A percentile compares a stretch with the other conserved stretches of the same genome.
These are phyloP conservation scores for Channallabes apus DNA, from an alignment of 2,797 vertebrate genomes.

Conservation along the genomic window DNA sequence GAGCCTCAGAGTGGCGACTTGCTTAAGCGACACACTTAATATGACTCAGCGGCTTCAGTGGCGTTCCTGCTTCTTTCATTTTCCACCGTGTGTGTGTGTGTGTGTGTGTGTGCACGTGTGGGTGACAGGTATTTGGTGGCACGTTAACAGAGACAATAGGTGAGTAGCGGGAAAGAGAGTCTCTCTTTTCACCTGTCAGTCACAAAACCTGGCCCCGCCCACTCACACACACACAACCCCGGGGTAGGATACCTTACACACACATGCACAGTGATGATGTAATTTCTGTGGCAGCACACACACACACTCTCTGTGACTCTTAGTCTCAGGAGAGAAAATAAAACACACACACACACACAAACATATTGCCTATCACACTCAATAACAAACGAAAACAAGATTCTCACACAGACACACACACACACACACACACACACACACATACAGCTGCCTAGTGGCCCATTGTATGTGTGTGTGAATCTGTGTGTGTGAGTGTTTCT, in stretches of 20 bases:
- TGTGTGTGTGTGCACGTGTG: neutral
- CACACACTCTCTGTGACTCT: neutral
- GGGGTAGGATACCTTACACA: constrained; percentile 1
- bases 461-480: constrained; percentile 41
- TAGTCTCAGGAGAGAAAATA: neutral
- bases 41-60: neutral
- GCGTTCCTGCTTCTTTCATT: neutral
- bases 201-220: constrained; percentile 2
- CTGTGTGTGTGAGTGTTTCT: constrained; percentile 27
- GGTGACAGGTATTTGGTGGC: constrained; percentile 15
- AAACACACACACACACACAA: constrained; percentile 4
- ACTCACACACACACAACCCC: neutral
- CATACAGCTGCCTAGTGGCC: constrained; percentile 44
- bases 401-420: constrained; percentile 6
- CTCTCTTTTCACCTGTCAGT: constrained; percentile 38
- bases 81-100: neutral
- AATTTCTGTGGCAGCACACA: neutral
- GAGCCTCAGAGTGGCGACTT: neutral
- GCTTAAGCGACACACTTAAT: neutral
- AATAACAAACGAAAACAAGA: constrained; percentile 47
- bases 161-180: constrained; percentile 16
- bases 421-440: constrained; percentile 16
- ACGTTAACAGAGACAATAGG: constrained; percentile 35
- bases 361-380: constrained; percentile 12
- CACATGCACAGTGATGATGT: constrained; percentile 1